Base-by-base conservation (phyloP, 37 sponge, comb jelly and placozoan genomes). In the Theonella swinhoei region DNA sequence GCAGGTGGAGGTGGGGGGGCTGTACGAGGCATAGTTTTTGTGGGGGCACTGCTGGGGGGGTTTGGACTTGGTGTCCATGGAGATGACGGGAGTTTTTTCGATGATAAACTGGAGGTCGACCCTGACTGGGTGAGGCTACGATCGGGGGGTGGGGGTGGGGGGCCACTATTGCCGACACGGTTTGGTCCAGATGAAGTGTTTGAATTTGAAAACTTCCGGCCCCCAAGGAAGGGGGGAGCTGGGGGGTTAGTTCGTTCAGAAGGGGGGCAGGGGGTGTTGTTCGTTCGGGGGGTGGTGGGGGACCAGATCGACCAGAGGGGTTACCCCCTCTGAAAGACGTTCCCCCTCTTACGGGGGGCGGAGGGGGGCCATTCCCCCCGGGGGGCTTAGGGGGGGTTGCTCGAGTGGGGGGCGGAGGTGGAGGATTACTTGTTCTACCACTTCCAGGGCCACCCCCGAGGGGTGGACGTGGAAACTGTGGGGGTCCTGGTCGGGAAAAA, bases 1-100 rank as follows among this genome's bases (percentile, higher is more conserved):
- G 41, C 33, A 41, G 88, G 88, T 32, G 89, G 89, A 72, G 89
- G 89, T 26, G 89, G 89, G 20, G 89, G 89, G 14, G 61, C 64
- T 39, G 31, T 43, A 64, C 84, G 30, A n/a, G 89, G 80, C 62
- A 83, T 83, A 19, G 89, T 83, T 11, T 79, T 72, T 26, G 84
- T 79, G 33, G 70, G 59, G 4, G 32, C 22, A 37, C 39, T 33
- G 54, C 54, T 47, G 54, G 54, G 54, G 7, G 54, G 54, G 54
- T 47, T 47, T 47, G 54, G 54, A 47, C 54, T 47, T 47, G 54
- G 54, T 47, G 54, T 17, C 54, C 54, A 14, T 47, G 54, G 54
- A 7, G 54, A 47, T 47, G 54, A 47, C 14, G 54, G 54, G 54
- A 17, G n/a, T 47, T 47, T 47, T 14, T 47, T 47, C 54, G 54